A percentile compares a stretch with the other conserved stretches of the same genome.
These are phyloP conservation scores for Cecropterus lyciades DNA, from an alignment of 1,140 invertebrate genomes.

Conservation along the genomic window DNA sequence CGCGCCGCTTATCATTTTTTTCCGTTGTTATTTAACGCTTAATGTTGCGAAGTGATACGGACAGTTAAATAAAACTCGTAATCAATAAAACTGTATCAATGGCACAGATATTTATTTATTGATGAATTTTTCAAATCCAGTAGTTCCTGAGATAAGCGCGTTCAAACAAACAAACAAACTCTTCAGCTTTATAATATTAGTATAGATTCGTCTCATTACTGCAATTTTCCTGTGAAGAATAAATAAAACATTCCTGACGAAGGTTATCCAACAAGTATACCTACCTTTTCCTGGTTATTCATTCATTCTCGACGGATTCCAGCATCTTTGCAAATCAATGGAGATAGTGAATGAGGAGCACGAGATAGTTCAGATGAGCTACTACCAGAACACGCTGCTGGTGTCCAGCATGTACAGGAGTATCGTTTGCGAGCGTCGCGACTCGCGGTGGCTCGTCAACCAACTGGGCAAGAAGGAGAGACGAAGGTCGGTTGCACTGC, in stretches of 20 bases:
- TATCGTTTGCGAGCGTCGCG: constrained; percentile 87
- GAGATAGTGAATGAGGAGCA: constrained; percentile 93
- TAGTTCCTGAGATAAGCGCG: too few species aligned
- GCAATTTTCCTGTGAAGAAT: too few species aligned
- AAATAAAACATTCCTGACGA: too few species aligned
- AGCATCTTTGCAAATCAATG: constrained; percentile 93
- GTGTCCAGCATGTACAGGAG: constrained; percentile 92
- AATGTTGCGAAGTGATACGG: neutral
- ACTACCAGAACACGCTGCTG: constrained; percentile 90
- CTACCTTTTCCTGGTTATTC: too few species aligned
- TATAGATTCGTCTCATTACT: too few species aligned
- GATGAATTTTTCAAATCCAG: too few species aligned
- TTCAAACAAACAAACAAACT: too few species aligned
- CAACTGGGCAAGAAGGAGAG: constrained; percentile 95
- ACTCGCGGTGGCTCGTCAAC: constrained; percentile 87
- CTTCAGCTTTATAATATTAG: too few species aligned
- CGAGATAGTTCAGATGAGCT: constrained; percentile 93
- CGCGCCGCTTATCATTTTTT: too few species aligned
- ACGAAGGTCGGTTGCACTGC: constrained; percentile 90
- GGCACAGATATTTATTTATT: neutral
- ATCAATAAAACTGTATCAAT: constrained; percentile 1
- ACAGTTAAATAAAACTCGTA: neutral
- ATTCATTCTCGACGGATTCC: too few species aligned
- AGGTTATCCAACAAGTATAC: too few species aligned
- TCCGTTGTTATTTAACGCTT: neutral